phyloP scores from a whole-genome alignment of 92 coral and sea anemone genomes.

The Metridium senile region DNA sequence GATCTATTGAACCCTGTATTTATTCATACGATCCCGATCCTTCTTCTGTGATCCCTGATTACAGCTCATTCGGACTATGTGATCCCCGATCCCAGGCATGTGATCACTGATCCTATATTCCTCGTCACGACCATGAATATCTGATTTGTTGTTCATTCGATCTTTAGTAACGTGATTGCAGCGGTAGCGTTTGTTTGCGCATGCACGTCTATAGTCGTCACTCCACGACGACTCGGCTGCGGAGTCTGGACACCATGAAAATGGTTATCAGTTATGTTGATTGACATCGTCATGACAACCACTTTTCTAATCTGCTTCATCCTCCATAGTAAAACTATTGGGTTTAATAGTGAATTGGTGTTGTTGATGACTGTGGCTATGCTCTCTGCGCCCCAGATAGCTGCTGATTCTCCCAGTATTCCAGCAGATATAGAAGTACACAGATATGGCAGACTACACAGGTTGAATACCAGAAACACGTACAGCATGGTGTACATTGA shows the following conservation, averaged over 20 bases:
- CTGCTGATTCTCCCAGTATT: slow-evolving; percentile 27
- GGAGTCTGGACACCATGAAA: not conserved
- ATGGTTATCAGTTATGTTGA: not conserved
- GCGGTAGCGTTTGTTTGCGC: not conserved
- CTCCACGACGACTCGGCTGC: not conserved
- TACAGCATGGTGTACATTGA: slow-evolving; percentile 23
- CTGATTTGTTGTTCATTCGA: not conserved
- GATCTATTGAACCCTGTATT: too few species aligned
- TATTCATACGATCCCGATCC: too few species aligned
- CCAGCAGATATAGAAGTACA: slow-evolving; percentile 11
- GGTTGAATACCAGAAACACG: slow-evolving; percentile 16
- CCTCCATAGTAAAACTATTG: slow-evolving; percentile 22
- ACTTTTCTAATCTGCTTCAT: slow-evolving; percentile 29
- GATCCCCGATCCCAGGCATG: too few species aligned
- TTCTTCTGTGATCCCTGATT: too few species aligned
- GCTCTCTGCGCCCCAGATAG: slow-evolving; percentile 31
- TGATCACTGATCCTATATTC: too few species aligned
- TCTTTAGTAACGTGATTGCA: not conserved
- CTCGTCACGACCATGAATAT: too few species aligned
- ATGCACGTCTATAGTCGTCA: not conserved
- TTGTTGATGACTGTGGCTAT: slow-evolving; percentile 6
- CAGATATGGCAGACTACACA: slow-evolving; percentile 21
- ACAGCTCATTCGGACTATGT: too few species aligned
- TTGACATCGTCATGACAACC: not conserved
- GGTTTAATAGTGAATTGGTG: slow-evolving; percentile 16